Evolutionary conservation across 2,113 vertebrate genomes (phyloP), one percentile per base, ranked within the genome.

Genomic region (Pelvicachromis taeniatus): DNA sequence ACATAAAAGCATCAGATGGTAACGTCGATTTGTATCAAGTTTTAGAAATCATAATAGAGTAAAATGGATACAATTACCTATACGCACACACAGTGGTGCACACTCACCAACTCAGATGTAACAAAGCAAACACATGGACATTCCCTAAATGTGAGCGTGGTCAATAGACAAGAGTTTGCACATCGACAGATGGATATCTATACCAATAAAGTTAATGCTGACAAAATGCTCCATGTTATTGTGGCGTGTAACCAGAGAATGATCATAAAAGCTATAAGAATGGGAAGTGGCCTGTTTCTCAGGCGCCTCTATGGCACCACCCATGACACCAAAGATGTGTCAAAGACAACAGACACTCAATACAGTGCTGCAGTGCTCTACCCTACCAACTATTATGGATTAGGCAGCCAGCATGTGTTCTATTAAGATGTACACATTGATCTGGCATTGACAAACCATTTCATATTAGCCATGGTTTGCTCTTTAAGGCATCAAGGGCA

Each of bases 321-420:
- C 88, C 94, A 87, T 94, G 94, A 95, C 94, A 95, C 94, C 92
- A 94, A 94, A 95, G 92, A 95, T 93, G 94, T 94, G 94, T 94
- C 92, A 95, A 93, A 95, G 89, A 81, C 91, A 92, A 91, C 91
- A 91, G 93, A 94, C 92, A 94, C 93, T 93, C 80, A 93, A 95
- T 94, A 94, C 91, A 93, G 80, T 48, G 81, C 89, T 80, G 82
- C 2, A 58, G 88, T 38, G 85, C 88, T 86, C 81, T 55, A 86
- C 26, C 63, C 80, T 45, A 86, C 87, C 93, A 87, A 56, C 82
- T 40, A 65, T 82, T 90, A 93, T 94, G 88, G 94, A 93, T 93
- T 91, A 89, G 89, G 88, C 68, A 91, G 91, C 92, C 88, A 40
- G 77, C 14, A 13, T 52, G 70, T 29, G 35, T 92, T 90, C 89